Percentiles rank a stretch among this genome's conserved stretches.
phyloP scores from a whole-genome alignment of 1,140 invertebrate genomes.

The Achatina immaculata region DNA sequence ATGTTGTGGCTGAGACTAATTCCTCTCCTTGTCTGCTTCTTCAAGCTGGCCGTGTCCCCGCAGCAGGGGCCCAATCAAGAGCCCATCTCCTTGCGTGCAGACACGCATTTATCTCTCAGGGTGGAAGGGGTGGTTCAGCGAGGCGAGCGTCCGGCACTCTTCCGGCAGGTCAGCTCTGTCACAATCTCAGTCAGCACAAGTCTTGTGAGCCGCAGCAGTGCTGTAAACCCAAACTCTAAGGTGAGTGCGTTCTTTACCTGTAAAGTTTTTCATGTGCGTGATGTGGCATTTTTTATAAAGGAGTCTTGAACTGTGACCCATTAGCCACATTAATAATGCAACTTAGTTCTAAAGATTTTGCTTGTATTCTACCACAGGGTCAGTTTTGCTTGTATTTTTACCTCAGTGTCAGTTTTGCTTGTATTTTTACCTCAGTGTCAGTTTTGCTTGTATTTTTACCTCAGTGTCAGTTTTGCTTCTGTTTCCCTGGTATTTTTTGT shows the following conservation, averaged over 20 bases:
- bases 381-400: too few species aligned
- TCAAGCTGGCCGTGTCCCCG: conserved; percentile 84
- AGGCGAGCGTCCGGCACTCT: conserved; percentile 74
- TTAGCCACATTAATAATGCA: too few species aligned
- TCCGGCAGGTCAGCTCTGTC: conserved; percentile 80
- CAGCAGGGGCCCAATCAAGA: conserved; percentile 84
- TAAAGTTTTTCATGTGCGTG: neutral
- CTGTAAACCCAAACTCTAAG: conserved; percentile 24
- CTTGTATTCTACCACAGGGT: too few species aligned
- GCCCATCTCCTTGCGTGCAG: conserved; percentile 81
- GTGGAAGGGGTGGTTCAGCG: conserved; percentile 89
- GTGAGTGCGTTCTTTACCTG: neutral
- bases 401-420: too few species aligned
- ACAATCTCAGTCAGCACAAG: conserved; percentile 80
- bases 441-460: too few species aligned
- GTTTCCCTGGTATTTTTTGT: too few species aligned
- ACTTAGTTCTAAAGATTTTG: too few species aligned
- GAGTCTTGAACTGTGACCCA: too few species aligned
- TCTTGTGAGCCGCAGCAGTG: conserved; percentile 63
- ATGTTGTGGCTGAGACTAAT: too few species aligned
- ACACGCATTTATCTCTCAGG: conserved; percentile 85
- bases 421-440: too few species aligned
- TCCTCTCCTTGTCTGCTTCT: neutral
- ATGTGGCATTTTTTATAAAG: too few species aligned
- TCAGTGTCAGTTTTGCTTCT: too few species aligned